Conservation (phyloP, 2,797 vertebrate species). For the Rhodeus uyekii region DNA sequence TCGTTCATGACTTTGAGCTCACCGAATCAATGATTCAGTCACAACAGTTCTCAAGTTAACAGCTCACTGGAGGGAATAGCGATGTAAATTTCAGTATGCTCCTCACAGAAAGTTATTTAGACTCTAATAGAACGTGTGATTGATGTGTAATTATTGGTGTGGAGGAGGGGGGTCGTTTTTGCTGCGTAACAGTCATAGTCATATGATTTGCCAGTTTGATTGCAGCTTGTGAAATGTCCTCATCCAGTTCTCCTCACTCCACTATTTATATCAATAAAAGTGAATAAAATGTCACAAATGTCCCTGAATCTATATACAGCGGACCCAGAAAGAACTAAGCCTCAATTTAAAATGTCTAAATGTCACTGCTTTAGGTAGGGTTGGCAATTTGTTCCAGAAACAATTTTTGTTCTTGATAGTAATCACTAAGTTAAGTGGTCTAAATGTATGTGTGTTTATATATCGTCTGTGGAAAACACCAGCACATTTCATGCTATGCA, state of each 20-base stretch:
- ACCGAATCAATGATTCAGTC: background rate
- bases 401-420: no score
- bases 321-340: background rate
- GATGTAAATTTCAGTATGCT: background rate
- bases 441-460: no score
- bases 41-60: background rate
- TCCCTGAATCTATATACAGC: background rate
- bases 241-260: background rate
- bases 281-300: background rate
- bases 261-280: background rate
- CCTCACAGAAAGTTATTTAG: background rate
- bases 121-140: background rate
- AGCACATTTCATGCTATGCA: no score
- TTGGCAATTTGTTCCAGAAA: no score
- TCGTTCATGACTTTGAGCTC: background rate
- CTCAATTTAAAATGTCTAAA: background rate
- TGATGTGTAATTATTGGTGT: background rate
- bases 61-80: background rate
- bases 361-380: no score
- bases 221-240: slow-evolving; percentile 1
- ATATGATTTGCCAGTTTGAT: background rate
- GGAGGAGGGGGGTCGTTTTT: background rate
- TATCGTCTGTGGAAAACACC: no score
- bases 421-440: no score
- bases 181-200: background rate